phyloP scores from a whole-genome alignment of 1,140 invertebrate genomes.

The Calycopis cecrops region DNA sequence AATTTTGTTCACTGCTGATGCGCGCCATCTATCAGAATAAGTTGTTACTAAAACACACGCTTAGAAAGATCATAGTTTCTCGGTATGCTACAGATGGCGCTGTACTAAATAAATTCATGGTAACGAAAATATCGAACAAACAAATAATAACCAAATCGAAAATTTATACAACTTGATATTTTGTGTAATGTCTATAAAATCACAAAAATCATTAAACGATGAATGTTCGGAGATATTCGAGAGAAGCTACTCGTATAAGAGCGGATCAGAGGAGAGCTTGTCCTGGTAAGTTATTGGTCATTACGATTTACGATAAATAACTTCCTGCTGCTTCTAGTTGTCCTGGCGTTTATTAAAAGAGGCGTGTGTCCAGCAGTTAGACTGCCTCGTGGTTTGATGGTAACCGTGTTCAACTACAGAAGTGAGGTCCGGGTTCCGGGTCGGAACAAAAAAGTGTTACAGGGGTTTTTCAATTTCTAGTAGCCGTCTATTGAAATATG shows the following conservation, averaged over 20 bases:
- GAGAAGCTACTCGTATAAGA: conserved; percentile 52
- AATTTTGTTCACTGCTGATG: no score
- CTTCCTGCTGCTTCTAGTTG: background rate
- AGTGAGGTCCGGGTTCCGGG: no score
- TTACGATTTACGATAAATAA: background rate
- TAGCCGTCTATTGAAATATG: no score
- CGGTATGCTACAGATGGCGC: background rate
- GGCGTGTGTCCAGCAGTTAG: no score
- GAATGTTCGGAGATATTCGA: conserved; percentile 59
- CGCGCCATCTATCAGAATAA: no score
- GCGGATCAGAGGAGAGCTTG: conserved; percentile 50
- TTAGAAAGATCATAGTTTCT: background rate
- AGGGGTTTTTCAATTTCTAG: no score
- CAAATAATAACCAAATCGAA: conserved; percentile 17
- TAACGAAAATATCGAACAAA: conserved; percentile 29
- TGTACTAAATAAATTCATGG: background rate
- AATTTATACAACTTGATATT: background rate
- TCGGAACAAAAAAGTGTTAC: background rate
- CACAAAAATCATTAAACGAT: conserved; percentile 55
- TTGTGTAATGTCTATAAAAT: conserved; percentile 56
- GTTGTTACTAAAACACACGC: background rate
- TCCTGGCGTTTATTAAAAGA: no score
- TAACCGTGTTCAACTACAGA: no score
- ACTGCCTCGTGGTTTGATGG: no score
- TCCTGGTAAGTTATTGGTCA: conserved; percentile 31